Evolutionary conservation across 2,113 vertebrate genomes (phyloP), one percentile per base, ranked within the genome.

Genomic region (Cynopterus brachyotis): DNA sequence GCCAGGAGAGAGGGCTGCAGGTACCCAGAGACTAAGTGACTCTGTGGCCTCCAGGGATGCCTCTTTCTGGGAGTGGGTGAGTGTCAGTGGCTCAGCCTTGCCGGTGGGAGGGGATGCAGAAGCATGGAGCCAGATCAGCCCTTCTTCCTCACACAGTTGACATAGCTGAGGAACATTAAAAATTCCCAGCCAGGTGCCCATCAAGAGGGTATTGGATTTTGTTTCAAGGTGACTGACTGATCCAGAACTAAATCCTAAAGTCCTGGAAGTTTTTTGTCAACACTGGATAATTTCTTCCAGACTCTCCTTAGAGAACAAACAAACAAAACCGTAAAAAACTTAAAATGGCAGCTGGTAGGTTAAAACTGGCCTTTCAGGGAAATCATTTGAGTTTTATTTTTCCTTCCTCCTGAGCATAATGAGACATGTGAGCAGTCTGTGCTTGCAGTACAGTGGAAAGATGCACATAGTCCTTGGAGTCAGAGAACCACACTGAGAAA

Each of bases 171-270:
- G 26, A 8, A 9, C 87, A 50, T 24, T 60, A 20, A 37, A 76
- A 12, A 7, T 24, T 30, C 64, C 55, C 60, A 5, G 15, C 53
- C 4, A 5, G 11, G 42, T 76, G 45, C 28, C 83, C 70, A 2
- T 47, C 64, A 40, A 2, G 42, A 26, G 60, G 42, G 35, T 20
- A 8, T 7, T 85, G 0, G 59, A 30, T 57, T 82, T 35, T 69
- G 62, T 82, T 42, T 95, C 81, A 87, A 75, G 57, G 89, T 91
- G 69, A 81, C 80, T 28, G 55, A 9, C n/a, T 67, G 45, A 40
- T 53, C 30, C 32, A 40, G 94, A 32, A 28, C 55, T n/a, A 69
- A 86, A 37, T 57, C 55, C 64, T 62, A 37, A 82, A 26, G 73
- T 20, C 50, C 35, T 78, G 80, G 85, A 28, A 28, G 9, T 64